Evolutionary conservation across 1,140 invertebrate genomes (phyloP), one percentile per base, ranked within the genome.

Genomic region (Caenorhabditis brenneri): DNA sequence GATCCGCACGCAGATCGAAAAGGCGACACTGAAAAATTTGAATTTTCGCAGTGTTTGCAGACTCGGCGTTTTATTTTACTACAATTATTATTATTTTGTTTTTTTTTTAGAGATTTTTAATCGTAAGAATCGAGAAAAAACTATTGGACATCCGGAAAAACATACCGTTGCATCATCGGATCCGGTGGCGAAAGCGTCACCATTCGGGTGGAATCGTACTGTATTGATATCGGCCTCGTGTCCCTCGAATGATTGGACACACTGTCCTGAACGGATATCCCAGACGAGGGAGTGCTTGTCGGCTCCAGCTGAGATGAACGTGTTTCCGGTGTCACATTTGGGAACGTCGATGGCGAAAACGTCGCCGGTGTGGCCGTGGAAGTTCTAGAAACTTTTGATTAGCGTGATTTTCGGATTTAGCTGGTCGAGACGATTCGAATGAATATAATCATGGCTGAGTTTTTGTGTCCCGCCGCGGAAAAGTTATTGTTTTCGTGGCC

Each of bases 221-320:
- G 95, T 96, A 92, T 99, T 99, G 84, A 99, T 96, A 92, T 99
- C 98, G 5, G 97, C 97, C 87, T 96, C 95, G 92, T 99, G 97
- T 24, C 97, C 96, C 92, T 99, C 97, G 92, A 99, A 99, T 79
- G 95, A 95, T 93, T 99, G 97, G 51, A 99, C 97, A 92, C 97
- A 98, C 89, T 97, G 95, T 0, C 97, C 97, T 80, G 95, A 97
- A 88, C 98, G 93, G 95, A 99, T 98, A 92, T 99, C 98, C 98
- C 98, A 99, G 86, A 99, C 95, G 65, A 98, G 94, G 78, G 97
- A 96, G 92, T 96, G 95, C 92, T 85, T 85, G 31, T 85, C 84
- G 2, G 84, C 84, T 15, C 84, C 95, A 86, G 96, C 97, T 16
- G 97, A 99, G 81, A 97, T 97, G 92, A 99, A 99, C 24, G 96